Evolutionary conservation across 1,140 invertebrate genomes (phyloP).

Genomic region (Camponotus pennsylvanicus): DNA sequence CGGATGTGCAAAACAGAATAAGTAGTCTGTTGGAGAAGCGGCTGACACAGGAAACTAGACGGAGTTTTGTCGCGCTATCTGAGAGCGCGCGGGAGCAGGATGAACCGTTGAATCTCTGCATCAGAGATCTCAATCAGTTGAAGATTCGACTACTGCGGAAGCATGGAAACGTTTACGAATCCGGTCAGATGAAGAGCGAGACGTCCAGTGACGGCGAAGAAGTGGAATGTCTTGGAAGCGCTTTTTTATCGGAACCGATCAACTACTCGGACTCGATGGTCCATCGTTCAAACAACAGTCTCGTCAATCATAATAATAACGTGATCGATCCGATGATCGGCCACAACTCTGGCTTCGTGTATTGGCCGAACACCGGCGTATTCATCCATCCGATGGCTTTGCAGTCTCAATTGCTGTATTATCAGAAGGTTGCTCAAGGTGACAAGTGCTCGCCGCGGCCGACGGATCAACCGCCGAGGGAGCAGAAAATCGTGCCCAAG

Average conservation of each 20-base stretch:
- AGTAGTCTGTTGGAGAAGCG: conserved; percentile 90
- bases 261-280: conserved; percentile 26
- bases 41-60: conserved; percentile 88
- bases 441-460: conserved; percentile 74
- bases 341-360: conserved; percentile 86
- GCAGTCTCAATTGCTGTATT: conserved; percentile 91
- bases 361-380: conserved; percentile 90
- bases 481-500: conserved; percentile 83
- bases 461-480: conserved; percentile 72
- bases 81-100: conserved; percentile 85
- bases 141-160: conserved; percentile 89
- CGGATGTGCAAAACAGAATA: conserved; percentile 90
- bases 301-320: conserved; percentile 70
- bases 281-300: conserved; percentile 64
- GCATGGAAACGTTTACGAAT: conserved; percentile 88
- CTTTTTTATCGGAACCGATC: conserved; percentile 68
- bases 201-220: conserved; percentile 86
- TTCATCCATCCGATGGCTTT: conserved; percentile 91
- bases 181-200: conserved; percentile 87
- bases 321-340: conserved; percentile 69
- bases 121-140: conserved; percentile 90
- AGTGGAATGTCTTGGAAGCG: conserved; percentile 86
- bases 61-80: conserved; percentile 75
- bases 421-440: conserved; percentile 89
- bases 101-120: conserved; percentile 94